These are phyloP conservation scores for Chrysopilus asiliformis DNA, from an alignment of 2,888 invertebrate genomes.

Conservation along the genomic window DNA sequence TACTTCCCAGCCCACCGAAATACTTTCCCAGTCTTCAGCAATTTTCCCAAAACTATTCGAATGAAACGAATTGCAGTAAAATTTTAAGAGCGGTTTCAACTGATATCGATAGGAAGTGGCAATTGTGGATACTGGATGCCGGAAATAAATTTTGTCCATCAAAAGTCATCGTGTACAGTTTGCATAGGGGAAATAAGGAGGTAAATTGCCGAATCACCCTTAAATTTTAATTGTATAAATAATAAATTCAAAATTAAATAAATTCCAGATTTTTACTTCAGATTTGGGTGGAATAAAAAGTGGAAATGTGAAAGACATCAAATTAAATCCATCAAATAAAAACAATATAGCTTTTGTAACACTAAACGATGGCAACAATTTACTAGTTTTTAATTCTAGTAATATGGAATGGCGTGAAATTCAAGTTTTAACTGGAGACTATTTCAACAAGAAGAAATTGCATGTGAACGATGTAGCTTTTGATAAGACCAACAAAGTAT, in stretches of 20 bases:
- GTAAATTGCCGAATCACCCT: too few species aligned
- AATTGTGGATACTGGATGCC: slow-evolving; percentile 17
- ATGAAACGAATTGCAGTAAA: slow-evolving; percentile 11
- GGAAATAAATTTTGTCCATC: slow-evolving; percentile 15
- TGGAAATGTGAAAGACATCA: slow-evolving; percentile 9
- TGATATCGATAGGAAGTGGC: slow-evolving; percentile 15
- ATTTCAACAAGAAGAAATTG: slow-evolving; percentile 9
- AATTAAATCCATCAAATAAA: slow-evolving; percentile 15
- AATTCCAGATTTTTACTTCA: slow-evolving; percentile 10
- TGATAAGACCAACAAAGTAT: too few species aligned
- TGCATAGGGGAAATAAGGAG: slow-evolving; percentile 14
- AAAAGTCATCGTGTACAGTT: slow-evolving; percentile 16
- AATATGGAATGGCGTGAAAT: slow-evolving; percentile 10
- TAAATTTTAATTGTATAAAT: too few species aligned
- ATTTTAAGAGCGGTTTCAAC: slow-evolving; percentile 14
- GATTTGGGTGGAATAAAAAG: slow-evolving; percentile 6
- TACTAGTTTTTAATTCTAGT: slow-evolving; percentile 12
- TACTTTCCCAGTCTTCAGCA: slow-evolving; percentile 14
- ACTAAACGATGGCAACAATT: slow-evolving; percentile 11
- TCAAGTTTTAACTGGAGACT: slow-evolving; percentile 3
- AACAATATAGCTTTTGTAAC: slow-evolving; percentile 14
- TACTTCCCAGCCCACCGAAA: slow-evolving; percentile 13
- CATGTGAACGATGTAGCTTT: slow-evolving; percentile 10
- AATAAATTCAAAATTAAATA: too few species aligned
- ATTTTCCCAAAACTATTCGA: too few species aligned